phyloP scores from a whole-genome alignment of 2,113 vertebrate genomes.

The Numenius arquata region DNA sequence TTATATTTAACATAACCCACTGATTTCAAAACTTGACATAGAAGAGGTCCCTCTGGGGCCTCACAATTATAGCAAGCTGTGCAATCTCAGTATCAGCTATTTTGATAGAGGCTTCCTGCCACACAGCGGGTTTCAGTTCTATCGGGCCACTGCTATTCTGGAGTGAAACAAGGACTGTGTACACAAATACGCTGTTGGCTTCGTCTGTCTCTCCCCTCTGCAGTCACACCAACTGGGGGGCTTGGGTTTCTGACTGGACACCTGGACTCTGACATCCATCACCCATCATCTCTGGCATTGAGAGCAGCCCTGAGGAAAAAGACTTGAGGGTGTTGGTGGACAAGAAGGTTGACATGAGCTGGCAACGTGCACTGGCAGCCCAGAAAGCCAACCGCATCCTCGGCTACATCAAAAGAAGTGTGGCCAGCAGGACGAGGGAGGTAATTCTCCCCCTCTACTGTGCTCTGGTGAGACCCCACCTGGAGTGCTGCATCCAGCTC shows the following conservation, averaged over 20 bases:
- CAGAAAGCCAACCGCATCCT: too few relatives aligned
- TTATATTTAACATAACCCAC: neutral
- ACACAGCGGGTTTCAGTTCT: neutral
- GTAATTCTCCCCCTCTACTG: too few relatives aligned
- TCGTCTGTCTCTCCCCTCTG: neutral
- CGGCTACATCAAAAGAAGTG: too few relatives aligned
- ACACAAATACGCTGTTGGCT: neutral
- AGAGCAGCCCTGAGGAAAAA: too few relatives aligned
- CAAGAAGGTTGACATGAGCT: too few relatives aligned
- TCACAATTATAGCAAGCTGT: neutral
- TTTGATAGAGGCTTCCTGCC: neutral
- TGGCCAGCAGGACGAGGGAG: too few relatives aligned
- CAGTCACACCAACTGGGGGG: neutral
- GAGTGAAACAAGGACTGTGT: neutral
- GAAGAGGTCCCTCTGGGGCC: neutral
- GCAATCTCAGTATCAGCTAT: neutral
- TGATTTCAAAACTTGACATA: neutral
- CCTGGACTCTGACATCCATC: neutral
- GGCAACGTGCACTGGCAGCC: too few relatives aligned
- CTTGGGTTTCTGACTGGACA: neutral
- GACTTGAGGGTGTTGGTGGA: too few relatives aligned
- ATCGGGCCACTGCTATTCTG: fast-evolving
- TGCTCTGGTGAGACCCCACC: too few relatives aligned
- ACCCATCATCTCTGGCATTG: too few relatives aligned
- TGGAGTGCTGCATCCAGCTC: too few relatives aligned